Percentiles rank a stretch among this genome's conserved stretches.
Conservation (phyloP, 2,797 vertebrate species). For the Scleropages formosus region DNA sequence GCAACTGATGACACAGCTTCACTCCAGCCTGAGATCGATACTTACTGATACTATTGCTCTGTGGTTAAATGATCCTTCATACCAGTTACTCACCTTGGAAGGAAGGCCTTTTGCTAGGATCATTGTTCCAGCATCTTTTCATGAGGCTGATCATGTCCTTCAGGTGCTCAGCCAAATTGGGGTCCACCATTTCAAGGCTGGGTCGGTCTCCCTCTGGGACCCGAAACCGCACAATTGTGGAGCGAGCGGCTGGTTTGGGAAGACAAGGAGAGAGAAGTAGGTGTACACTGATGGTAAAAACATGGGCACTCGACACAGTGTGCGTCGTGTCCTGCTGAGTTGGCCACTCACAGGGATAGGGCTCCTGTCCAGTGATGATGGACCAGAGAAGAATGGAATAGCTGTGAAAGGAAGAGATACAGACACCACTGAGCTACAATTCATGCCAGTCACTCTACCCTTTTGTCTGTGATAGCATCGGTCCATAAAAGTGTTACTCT, state of each 20-base stretch:
- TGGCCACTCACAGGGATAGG: constrained; percentile 59
- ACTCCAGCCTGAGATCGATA: not conserved
- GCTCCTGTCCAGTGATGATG: constrained; percentile 59
- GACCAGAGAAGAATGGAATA: constrained; percentile 70
- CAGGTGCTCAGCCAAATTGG: constrained; percentile 31
- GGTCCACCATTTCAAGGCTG: constrained; percentile 40
- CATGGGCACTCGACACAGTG: not conserved
- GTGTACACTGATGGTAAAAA: not conserved
- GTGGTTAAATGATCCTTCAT: not conserved
- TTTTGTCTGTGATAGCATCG: not conserved
- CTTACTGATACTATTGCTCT: not conserved
- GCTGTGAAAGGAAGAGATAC: constrained; percentile 50
- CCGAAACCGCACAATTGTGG: constrained; percentile 54
- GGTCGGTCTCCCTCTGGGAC: constrained; percentile 64
- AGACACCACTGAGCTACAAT: not conserved
- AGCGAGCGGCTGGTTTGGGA: constrained; percentile 32
- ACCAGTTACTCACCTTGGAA: constrained; percentile 51
- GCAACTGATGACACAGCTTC: not conserved
- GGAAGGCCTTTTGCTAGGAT: constrained; percentile 41
- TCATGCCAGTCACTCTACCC: not conserved
- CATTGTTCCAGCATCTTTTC: constrained; percentile 54
- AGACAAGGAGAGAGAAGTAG: not conserved
- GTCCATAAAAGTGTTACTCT: not conserved
- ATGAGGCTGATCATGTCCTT: constrained; percentile 52
- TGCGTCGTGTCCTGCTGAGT: not conserved